Conservation (phyloP, 2,113 vertebrate genomes). For the Alosa alosa region DNA sequence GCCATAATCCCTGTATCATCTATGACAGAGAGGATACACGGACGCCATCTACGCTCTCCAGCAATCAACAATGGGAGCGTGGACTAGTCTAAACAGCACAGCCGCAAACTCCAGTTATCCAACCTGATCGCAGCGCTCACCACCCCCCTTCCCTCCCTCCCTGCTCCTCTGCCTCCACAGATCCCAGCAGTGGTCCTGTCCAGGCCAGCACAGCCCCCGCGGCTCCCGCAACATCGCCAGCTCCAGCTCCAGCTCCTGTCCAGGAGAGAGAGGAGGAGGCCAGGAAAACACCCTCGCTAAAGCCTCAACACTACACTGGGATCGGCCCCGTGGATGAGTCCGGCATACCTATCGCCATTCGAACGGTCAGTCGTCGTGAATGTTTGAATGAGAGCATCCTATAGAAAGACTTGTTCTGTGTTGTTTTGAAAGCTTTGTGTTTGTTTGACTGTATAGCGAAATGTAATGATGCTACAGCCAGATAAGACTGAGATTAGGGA, state of each 20-base stretch:
- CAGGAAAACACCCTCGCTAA: constrained; percentile 67
- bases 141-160: not conserved
- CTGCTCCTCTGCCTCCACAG: constrained; percentile 20
- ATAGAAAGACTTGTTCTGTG: not conserved
- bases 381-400: not conserved
- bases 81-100: not conserved
- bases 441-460: not conserved
- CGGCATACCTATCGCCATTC: constrained; percentile 81
- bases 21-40: not conserved
- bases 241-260: constrained; percentile 68
- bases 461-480: not conserved
- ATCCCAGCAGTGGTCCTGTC: constrained; percentile 48
- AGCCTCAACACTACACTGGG: constrained; percentile 79
- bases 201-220: constrained; percentile 23
- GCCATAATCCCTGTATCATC: not conserved
- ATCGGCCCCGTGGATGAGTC: constrained; percentile 84
- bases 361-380: constrained; percentile 73
- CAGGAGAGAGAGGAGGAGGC: constrained; percentile 79
- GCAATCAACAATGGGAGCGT: constrained; percentile 12
- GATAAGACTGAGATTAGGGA: not conserved
- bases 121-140: not conserved
- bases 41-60: not conserved
- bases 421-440: not conserved
- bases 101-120: not conserved
- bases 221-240: not conserved